Conservation (phyloP, 2,888 invertebrate genomes). For the Brachyptera putata region DNA sequence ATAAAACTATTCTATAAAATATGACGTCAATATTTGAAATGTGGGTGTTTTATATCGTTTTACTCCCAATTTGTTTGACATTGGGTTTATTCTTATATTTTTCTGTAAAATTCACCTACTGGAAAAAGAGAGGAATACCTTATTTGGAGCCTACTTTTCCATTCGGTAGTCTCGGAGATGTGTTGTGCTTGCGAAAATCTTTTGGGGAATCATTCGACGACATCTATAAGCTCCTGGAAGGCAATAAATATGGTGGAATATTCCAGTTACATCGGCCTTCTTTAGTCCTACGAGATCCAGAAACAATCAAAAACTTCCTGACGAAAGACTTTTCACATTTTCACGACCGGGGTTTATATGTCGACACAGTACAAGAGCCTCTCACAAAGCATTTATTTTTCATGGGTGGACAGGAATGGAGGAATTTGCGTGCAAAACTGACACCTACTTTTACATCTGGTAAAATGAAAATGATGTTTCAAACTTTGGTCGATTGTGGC, state of each 20-base stretch:
- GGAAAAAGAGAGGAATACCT: slow-evolving; percentile 24
- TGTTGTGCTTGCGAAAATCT: not conserved
- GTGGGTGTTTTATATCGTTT: no score
- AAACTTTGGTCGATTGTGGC: slow-evolving; percentile 38
- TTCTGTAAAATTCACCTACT: slow-evolving; percentile 1
- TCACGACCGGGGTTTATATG: slow-evolving; percentile 24
- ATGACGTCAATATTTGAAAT: no score
- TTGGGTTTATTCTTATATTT: no score
- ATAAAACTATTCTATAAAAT: no score
- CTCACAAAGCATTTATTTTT: slow-evolving; percentile 40
- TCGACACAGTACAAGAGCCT: slow-evolving; percentile 35
- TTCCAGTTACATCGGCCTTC: slow-evolving; percentile 7
- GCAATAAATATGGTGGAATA: not conserved
- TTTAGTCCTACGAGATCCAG: slow-evolving; percentile 19
- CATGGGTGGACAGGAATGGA: slow-evolving; percentile 42
- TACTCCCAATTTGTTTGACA: no score
- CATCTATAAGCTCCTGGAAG: not conserved
- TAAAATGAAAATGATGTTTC: slow-evolving; percentile 43
- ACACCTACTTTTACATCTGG: slow-evolving; percentile 45
- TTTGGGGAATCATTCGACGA: not conserved
- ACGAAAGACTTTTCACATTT: slow-evolving; percentile 28
- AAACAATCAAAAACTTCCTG: slow-evolving; percentile 18
- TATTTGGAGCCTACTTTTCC: slow-evolving; percentile 15
- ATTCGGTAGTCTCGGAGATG: slow-evolving; percentile 9
- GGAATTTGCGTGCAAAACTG: slow-evolving; percentile 42